A percentile compares a stretch with the other conserved stretches of the same genome.
These are phyloP conservation scores for Piezodorus guildinii DNA, from an alignment of 1,140 invertebrate species.

Conservation along the genomic window DNA sequence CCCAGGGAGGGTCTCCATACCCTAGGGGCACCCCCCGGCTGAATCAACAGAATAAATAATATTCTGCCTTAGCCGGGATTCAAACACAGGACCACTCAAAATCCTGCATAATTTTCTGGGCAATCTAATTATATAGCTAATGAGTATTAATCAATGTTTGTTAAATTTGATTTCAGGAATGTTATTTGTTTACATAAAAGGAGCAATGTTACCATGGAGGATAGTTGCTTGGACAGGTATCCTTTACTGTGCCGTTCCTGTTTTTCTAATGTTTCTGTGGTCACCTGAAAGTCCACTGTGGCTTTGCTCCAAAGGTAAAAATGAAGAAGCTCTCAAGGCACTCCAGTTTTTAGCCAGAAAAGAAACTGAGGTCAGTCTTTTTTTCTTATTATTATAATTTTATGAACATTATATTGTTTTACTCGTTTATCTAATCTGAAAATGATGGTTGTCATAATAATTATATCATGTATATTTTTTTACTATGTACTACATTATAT, in stretches of 20 bases:
- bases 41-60: too few relatives aligned
- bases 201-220: slow-evolving; percentile 46
- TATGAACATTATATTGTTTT: not conserved
- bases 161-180: slow-evolving; percentile 37
- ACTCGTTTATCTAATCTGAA: too few relatives aligned
- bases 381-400: not conserved
- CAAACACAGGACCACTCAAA: too few relatives aligned
- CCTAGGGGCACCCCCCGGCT: too few relatives aligned
- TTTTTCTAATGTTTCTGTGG: slow-evolving; percentile 42
- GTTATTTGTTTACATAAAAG: slow-evolving; percentile 45
- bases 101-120: too few relatives aligned
- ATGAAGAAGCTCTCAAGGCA: slow-evolving; percentile 38
- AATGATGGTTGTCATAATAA: too few relatives aligned
- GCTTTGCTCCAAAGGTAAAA: slow-evolving; percentile 43
- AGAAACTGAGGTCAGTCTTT: slow-evolving; percentile 21
- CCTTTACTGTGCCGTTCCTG: slow-evolving; percentile 41
- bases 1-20: too few relatives aligned
- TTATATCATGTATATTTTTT: too few relatives aligned
- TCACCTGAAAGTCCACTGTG: slow-evolving; percentile 58
- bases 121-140: too few relatives aligned
- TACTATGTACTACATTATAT: too few relatives aligned
- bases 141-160: not conserved
- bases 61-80: too few relatives aligned
- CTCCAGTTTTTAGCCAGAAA: slow-evolving; percentile 24
- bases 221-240: slow-evolving; percentile 43